Conservation (phyloP, 2,888 invertebrate genomes). For the Galerucella nymphaeae region DNA sequence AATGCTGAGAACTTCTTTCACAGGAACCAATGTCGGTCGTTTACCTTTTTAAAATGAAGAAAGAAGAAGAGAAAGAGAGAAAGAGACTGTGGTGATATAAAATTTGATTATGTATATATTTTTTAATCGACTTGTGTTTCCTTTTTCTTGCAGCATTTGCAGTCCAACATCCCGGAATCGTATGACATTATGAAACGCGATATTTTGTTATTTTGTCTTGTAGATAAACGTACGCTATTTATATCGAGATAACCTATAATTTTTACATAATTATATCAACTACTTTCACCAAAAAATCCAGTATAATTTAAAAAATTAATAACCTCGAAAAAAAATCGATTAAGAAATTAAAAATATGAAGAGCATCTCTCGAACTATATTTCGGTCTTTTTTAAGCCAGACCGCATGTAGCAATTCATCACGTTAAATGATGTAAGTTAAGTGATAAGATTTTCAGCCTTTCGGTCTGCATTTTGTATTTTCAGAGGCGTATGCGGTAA, state of each 20-base stretch:
- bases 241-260: neutral
- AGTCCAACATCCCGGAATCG: neutral
- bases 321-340: constrained; percentile 6
- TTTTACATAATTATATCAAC: neutral
- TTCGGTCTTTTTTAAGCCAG: constrained; percentile 8
- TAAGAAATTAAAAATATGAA: constrained; percentile 10
- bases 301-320: constrained; percentile 13
- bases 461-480: constrained; percentile 3
- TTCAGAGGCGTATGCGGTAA: constrained; percentile 9
- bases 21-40: constrained; percentile 42
- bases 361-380: neutral
- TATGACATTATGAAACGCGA: neutral
- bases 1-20: constrained; percentile 38
- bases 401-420: constrained; percentile 26
- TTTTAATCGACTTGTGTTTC: constrained; percentile 33
- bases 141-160: constrained; percentile 15
- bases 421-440: constrained; percentile 22
- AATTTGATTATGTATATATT: constrained; percentile 37
- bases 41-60: constrained; percentile 42
- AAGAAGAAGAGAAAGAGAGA: neutral
- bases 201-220: neutral
- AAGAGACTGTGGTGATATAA: constrained; percentile 18
- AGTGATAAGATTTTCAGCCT: constrained; percentile 23
- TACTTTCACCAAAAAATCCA: neutral
- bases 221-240: neutral